Conservation (phyloP, 2,888 invertebrate genomes). For the Melinopterus prodromus region DNA sequence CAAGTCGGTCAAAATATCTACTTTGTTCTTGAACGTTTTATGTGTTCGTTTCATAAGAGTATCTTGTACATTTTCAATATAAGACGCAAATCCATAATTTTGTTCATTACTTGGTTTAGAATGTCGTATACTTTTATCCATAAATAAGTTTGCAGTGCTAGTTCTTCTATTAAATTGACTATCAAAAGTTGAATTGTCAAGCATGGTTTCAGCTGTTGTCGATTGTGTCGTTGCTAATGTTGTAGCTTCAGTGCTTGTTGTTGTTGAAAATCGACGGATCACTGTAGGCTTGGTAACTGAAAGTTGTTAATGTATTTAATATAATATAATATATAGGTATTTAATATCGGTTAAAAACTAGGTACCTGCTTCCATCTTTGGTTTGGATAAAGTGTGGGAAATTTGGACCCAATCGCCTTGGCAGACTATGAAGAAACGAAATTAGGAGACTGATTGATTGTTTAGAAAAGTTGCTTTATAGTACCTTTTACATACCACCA, state of each 20-base stretch:
- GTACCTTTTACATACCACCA: neutral
- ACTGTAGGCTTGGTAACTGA: neutral
- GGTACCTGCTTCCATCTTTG: neutral
- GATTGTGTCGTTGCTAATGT: neutral
- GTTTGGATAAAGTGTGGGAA: neutral
- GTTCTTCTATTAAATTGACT: neutral
- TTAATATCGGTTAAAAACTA: neutral
- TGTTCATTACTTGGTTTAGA: slow-evolving; percentile 27
- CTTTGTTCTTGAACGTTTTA: slow-evolving; percentile 62
- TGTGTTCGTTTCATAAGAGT: slow-evolving; percentile 57
- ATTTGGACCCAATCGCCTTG: neutral
- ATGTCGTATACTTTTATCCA: neutral
- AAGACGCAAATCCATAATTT: slow-evolving; percentile 42
- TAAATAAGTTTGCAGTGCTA: neutral
- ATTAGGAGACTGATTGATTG: neutral
- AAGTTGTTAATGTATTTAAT: neutral
- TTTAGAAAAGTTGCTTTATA: neutral
- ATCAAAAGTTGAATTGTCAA: neutral
- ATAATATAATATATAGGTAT: no score
- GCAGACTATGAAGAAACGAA: neutral
- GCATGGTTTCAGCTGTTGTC: neutral
- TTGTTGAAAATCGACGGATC: neutral
- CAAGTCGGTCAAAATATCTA: slow-evolving; percentile 66
- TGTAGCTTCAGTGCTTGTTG: neutral
- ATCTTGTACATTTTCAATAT: slow-evolving; percentile 52